Evolutionary conservation across 2,113 vertebrate genomes (phyloP), one percentile per base, ranked within the genome.

Genomic region (Lophochroa leadbeateri): DNA sequence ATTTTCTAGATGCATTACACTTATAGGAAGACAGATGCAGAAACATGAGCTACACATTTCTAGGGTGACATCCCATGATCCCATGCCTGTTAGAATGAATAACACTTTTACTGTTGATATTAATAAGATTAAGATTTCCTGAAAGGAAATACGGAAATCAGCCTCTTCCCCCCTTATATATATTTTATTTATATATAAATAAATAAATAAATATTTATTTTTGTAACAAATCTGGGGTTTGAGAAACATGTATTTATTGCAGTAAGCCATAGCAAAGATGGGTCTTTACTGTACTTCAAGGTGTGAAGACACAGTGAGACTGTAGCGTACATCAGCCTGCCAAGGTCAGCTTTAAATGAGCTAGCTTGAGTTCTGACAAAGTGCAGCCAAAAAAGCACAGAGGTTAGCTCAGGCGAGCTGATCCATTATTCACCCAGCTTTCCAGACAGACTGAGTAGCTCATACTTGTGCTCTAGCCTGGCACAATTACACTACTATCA

Each of bases 331-430:
- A 4, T 21, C 71, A 85, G 67, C 67, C 52, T 84, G 88, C 70
- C 82, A 92, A 5, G 5, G 75, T 41, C 76, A 79, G 74, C 65
- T 88, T 72, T 72, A 71, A 76, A 82, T 0, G 5, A 90, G 63
- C 75, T 47, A 35, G 21, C 55, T 31, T 1, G 5, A 74, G 67
- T 49, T 86, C 67, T 90, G 90, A 92, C 53, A 37, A 92, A 96
- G 46, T 33, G 58, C 90, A 96, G 95, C 63, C 82, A 86, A 80
- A 90, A 82, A 9, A 94, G 79, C 58, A 24, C 44, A 46, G 86
- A 77, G 88, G 92, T 95, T 75, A 97, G 72, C 74, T 91, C 72
- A 84, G 96, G 94, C 41, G 33, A 80, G 86, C 80, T 67, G 71
- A 6, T 72, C 71, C 55, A 65, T 94, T 77, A 67, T 14, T 94